Percentiles rank a stretch among this genome's conserved stretches.
phyloP scores from a whole-genome alignment of 2,113 vertebrate species.

The Oenanthe melanoleuca region DNA sequence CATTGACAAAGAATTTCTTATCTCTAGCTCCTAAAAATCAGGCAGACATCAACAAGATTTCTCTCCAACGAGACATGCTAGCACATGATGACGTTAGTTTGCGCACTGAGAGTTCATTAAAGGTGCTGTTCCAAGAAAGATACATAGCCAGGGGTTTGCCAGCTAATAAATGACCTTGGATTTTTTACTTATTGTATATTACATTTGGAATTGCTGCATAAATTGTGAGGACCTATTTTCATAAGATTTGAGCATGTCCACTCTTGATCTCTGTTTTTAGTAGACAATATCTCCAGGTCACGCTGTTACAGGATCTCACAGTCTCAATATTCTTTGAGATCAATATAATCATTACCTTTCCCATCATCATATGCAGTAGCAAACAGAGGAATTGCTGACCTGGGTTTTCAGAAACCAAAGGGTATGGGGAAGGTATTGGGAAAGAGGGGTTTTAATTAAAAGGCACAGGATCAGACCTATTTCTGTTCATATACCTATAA shows the following conservation, averaged over 20 bases:
- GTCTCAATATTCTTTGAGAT: neutral
- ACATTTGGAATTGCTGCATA: neutral
- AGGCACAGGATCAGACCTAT: neutral
- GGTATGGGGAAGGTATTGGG: neutral
- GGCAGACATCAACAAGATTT: constrained; percentile 22
- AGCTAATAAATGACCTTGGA: neutral
- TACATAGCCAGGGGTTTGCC: neutral
- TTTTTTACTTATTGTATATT: neutral
- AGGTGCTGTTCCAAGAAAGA: constrained; percentile 5
- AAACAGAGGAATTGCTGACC: neutral
- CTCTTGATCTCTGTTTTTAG: neutral
- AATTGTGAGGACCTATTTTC: neutral
- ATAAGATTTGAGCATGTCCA: neutral
- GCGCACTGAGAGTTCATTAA: neutral
- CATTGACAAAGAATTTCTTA: constrained; percentile 41
- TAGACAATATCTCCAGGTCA: neutral
- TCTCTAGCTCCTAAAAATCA: constrained; percentile 42
- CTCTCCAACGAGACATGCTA: neutral
- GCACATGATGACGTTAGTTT: neutral
- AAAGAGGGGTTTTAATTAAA: neutral
- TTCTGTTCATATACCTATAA: neutral
- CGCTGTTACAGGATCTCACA: neutral
- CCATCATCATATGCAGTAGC: neutral
- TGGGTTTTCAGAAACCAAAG: neutral
- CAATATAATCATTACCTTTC: neutral